These are phyloP conservation scores for Stegastes partitus DNA, from an alignment of 2,113 vertebrate species.

Conservation along the genomic window DNA sequence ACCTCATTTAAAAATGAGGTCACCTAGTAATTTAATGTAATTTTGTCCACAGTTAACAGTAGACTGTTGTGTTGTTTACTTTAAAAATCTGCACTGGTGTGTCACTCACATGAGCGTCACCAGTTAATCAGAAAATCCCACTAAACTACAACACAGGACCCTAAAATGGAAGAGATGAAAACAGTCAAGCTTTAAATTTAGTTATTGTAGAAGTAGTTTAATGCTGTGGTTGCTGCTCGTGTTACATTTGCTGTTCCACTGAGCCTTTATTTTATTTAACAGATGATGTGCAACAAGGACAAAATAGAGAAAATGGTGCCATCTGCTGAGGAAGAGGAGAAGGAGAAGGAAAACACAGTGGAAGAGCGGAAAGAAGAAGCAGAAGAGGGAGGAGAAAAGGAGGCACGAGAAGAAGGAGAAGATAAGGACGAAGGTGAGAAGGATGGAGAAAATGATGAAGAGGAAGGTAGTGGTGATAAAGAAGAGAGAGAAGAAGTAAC, in stretches of 20 bases:
- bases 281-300: slow-evolving; percentile 40
- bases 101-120: too few species aligned
- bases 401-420: background rate
- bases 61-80: too few species aligned
- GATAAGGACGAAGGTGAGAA: background rate
- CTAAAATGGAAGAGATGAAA: background rate
- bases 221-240: background rate
- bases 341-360: background rate
- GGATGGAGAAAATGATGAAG: background rate
- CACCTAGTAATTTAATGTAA: too few species aligned
- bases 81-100: too few species aligned
- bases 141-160: too few species aligned
- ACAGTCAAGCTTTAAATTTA: background rate
- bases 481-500: background rate
- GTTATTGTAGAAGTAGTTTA: too few species aligned
- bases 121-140: too few species aligned
- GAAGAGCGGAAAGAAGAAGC: background rate
- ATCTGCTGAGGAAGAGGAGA: slow-evolving; percentile 27
- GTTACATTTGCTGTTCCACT: background rate
- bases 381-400: background rate
- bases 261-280: slow-evolving; percentile 12
- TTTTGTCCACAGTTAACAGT: too few species aligned
- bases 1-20: too few species aligned
- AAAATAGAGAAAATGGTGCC: slow-evolving; percentile 22
- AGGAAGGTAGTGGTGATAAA: background rate